Evolutionary conservation across 2,797 vertebrate species (phyloP).

Genomic region (Pangasius larnaudii): DNA sequence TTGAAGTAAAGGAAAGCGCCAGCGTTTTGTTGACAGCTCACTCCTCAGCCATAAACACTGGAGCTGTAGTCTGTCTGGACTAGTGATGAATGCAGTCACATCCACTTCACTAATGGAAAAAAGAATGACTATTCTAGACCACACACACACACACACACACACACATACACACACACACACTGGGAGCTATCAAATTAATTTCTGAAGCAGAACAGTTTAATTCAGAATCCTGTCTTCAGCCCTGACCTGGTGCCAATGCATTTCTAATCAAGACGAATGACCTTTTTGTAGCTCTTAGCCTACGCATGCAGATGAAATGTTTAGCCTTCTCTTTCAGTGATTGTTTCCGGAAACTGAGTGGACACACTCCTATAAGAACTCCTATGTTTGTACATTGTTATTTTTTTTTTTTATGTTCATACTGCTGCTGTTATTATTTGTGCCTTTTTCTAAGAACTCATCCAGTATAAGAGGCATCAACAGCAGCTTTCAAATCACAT

Average conservation of each 20-base stretch:
- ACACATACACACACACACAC: conserved; percentile 32
- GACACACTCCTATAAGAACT: not conserved
- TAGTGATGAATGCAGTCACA: conserved; percentile 55
- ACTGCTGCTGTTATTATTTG: not conserved
- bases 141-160: conserved; percentile 32
- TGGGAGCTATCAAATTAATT: conserved; percentile 58
- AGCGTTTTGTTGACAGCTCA: conserved; percentile 26
- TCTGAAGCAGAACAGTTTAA: conserved; percentile 60
- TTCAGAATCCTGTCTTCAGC: conserved; percentile 54
- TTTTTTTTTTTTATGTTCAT: not conserved
- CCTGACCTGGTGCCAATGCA: conserved; percentile 55
- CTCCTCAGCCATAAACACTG: conserved; percentile 51
- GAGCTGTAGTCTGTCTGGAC: conserved; percentile 43
- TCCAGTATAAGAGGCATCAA: not conserved
- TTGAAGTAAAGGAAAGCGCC: not conserved
- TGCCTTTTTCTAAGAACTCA: not conserved
- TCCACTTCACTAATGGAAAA: conserved; percentile 59
- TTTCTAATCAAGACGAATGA: conserved; percentile 62
- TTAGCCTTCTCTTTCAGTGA: conserved; percentile 42
- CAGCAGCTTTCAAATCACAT: not conserved
- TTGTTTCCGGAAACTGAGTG: conserved; percentile 22
- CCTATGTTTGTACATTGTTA: not conserved
- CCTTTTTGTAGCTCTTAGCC: conserved; percentile 42
- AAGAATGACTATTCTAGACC: conserved; percentile 54
- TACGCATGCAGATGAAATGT: conserved; percentile 32